Percentiles rank a stretch among this genome's conserved stretches.
phyloP scores from a whole-genome alignment of 2,113 vertebrate genomes.

The Parus major region DNA sequence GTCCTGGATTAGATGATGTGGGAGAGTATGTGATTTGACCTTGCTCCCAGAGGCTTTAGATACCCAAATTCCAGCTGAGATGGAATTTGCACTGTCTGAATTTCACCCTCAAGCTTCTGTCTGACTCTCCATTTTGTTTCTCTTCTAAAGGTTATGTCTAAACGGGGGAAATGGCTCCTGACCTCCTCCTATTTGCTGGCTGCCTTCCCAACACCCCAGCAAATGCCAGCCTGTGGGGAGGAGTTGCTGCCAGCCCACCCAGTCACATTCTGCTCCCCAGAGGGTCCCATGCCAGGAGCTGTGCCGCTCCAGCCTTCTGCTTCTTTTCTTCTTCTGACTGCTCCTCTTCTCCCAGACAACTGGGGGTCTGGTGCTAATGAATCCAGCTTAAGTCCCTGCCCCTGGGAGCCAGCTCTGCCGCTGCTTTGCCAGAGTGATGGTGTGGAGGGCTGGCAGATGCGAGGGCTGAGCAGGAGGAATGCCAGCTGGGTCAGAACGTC shows the following conservation, averaged over 20 bases:
- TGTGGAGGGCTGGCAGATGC: background rate
- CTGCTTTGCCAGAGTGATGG: background rate
- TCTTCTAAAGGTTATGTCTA: conserved; percentile 58
- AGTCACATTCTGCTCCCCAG: background rate
- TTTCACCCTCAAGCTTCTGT: background rate
- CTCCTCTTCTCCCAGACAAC: background rate
- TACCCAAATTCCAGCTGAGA: conserved; percentile 52
- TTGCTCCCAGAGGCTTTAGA: conserved; percentile 24
- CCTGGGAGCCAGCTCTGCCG: background rate
- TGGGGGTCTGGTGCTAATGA: background rate
- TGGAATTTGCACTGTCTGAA: conserved; percentile 59
- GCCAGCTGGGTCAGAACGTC: background rate
- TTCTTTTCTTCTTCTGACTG: background rate
- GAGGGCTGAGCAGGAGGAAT: background rate
- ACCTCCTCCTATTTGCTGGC: background rate
- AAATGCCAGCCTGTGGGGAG: background rate
- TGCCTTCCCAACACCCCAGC: background rate
- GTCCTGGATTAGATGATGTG: background rate
- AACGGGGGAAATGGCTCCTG: conserved; percentile 12
- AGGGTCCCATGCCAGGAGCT: background rate
- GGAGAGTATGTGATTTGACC: background rate
- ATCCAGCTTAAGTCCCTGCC: background rate
- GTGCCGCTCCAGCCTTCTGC: background rate
- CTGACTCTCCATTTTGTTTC: conserved; percentile 32
- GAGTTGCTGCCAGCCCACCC: background rate